Base-by-base conservation (phyloP, 2,797 vertebrate species). In the Labeo calbasu region DNA sequence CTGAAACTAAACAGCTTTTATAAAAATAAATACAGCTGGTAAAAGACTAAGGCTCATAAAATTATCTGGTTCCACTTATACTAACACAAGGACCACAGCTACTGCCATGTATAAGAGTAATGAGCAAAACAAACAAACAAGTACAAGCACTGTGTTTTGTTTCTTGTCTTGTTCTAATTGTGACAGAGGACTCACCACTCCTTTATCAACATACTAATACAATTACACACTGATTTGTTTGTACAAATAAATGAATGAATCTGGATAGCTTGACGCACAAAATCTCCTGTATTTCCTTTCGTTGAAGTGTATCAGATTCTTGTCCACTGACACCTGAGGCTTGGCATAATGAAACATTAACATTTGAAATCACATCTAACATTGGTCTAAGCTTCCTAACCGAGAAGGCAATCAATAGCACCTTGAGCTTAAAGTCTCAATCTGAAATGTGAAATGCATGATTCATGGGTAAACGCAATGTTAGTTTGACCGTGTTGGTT, bases 11-110 rank as follows among this genome's bases (percentile, higher is more conserved):
- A 77, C 61, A 55, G 71, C 61, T 76, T 61, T 77, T 50, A 83
- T 76, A 83, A 66, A 81, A 51, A 68, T 55, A 83, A 83, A 66
- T 76, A 55, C 32, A 76, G 72, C 72, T 55, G 59, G 48, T 76
- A 3, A 57, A 69, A 69, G 17, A 32, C 17, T 65, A 15, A 69
- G 23, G 12, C 46, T 65, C 57, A 68, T 76, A 46, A 21, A 50
- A 17, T 73, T 2, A 43, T 70, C 13, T 61, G 43, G 23, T 51
- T 53, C 13, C n/a, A 57, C 48, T 70, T 69, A 81, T 25, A 43
- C 48, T 55, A n/a, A 82, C 50, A 51, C 17, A 70, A 25, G 53
- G 28, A 1, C 25, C 40, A 43, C 36, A 78, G 40, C 59, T 28
- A 48, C 57, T 77, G 46, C n/a, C 46, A 81, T 40, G 8, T 21